Conservation (phyloP, 2,888 invertebrate genomes). For the Aproaerema taeniolella region DNA sequence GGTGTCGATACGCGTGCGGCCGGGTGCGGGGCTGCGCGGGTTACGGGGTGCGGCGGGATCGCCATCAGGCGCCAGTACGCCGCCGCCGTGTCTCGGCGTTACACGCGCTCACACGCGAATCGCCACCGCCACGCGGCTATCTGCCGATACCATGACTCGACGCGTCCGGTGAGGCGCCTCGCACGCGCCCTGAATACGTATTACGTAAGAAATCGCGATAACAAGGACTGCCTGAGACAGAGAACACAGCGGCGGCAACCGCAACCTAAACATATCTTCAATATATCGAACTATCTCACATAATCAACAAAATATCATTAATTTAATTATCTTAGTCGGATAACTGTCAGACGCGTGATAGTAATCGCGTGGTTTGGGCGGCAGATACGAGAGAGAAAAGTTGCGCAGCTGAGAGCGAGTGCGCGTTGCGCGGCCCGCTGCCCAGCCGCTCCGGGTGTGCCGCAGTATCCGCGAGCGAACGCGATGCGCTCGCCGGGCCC, state of each 20-base stretch:
- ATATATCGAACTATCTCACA: slow-evolving; percentile 32
- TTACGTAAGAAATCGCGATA: slow-evolving; percentile 57
- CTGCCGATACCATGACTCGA: slow-evolving; percentile 56
- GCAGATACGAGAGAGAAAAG: slow-evolving; percentile 24
- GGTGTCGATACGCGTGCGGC: slow-evolving; percentile 62
- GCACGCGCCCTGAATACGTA: slow-evolving; percentile 47
- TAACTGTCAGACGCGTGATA: slow-evolving; percentile 20
- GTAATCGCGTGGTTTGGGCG: slow-evolving; percentile 26
- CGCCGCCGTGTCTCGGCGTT: slow-evolving; percentile 49
- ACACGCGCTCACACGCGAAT: slow-evolving; percentile 43
- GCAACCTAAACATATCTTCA: slow-evolving; percentile 38
- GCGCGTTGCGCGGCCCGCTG: slow-evolving; percentile 27
- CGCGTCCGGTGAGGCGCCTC: slow-evolving; percentile 60
- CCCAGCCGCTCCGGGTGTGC: slow-evolving; percentile 38
- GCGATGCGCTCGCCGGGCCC: slow-evolving; percentile 37
- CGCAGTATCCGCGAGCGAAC: slow-evolving; percentile 42
- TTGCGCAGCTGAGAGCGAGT: slow-evolving; percentile 27
- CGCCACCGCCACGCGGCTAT: slow-evolving; percentile 55
- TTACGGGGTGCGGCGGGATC: slow-evolving; percentile 36
- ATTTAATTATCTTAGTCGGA: slow-evolving; percentile 23
- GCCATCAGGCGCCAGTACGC: slow-evolving; percentile 54
- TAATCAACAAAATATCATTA: slow-evolving; percentile 26
- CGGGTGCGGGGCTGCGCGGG: slow-evolving; percentile 27
- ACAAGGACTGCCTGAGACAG: slow-evolving; percentile 26
- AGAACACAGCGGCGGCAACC: slow-evolving; percentile 23